Evolutionary conservation across 2,888 invertebrate species (phyloP).

Genomic region (Cerastis rubricosa): DNA sequence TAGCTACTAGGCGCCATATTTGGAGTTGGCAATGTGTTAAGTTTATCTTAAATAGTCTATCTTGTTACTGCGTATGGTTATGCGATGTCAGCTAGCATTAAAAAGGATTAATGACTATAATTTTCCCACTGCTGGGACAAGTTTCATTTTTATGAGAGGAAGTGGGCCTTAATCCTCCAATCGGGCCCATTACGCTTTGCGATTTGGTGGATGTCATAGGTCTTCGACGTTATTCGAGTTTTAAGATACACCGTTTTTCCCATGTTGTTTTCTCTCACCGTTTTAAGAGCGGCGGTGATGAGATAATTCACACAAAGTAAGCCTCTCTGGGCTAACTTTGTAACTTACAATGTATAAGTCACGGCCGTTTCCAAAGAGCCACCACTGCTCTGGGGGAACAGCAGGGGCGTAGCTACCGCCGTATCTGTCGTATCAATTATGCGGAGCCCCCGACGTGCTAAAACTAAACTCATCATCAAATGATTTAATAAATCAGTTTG

Average conservation of each 20-base stretch:
- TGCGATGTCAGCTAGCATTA: neutral
- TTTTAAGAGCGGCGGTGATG: no score
- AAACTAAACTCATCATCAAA: no score
- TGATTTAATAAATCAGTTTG: no score
- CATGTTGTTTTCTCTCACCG: no score
- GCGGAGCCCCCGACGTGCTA: no score
- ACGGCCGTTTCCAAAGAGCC: neutral
- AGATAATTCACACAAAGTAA: neutral
- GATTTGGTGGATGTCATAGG: neutral
- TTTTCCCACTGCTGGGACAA: neutral
- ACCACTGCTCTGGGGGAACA: no score
- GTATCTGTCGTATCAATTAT: no score
- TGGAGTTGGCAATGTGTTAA: neutral
- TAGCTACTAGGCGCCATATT: constrained; percentile 16
- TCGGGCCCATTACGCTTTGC: neutral
- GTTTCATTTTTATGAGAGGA: neutral
- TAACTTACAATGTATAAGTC: constrained; percentile 3
- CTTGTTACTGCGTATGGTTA: neutral
- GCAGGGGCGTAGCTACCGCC: no score
- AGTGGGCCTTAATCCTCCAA: neutral
- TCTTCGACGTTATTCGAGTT: neutral
- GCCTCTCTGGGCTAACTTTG: neutral
- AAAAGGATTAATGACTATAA: neutral
- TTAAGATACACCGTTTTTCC: neutral
- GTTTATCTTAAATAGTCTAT: constrained; percentile 11